Base-by-base conservation (phyloP, 2,888 invertebrate genomes). In the Hyposoter dolosus region DNA sequence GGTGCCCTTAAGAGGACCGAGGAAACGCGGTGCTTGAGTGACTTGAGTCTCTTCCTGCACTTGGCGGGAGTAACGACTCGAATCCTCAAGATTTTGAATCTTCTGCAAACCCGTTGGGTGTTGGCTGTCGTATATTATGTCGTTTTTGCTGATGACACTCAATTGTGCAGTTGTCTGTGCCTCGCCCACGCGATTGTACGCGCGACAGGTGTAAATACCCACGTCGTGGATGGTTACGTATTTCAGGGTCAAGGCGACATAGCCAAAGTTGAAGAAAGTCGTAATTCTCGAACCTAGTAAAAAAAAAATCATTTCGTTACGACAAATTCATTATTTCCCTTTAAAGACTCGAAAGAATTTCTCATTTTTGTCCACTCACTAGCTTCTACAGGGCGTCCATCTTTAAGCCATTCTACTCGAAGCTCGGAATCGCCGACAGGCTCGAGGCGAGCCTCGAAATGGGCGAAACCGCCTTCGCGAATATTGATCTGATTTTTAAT, bases 371-470 rank as follows among this genome's bases (percentile, higher is more conserved):
- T 77, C 19, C 3, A 94, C 95, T 93, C 88, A 95, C 98, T 98
- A 77, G 98, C 98, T 95, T 98, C 98, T 88, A 98, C 97, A 63
- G 98, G 97, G 88, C 96, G 96, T 83, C 98, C 98, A 94, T 99
- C 98, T 93, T 98, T 98, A 83, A 97, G 96, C 98, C 99, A 99
- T 94, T 98, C 98, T 60, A 99, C 98, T 93, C 96, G 96, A 91
- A 99, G 95, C 72, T 97, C 97, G 5, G 98, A 96, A 94, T 99
- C 99, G 72, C 98, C 98, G 87, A 98, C 96, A 82, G 99, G 99
- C 94, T 99, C 98, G 72, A 99, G 96, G 88, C 98, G 97, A 89
- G 98, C 98, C 95, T 99, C 99, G 92, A 99, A 98, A 93, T 99
- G 99, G 89, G 98, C 98, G 92, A 98, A 98, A 89, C 98, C 98